Evolutionary conservation across 2,113 vertebrate species (phyloP).

Genomic region (Menura novaehollandiae): DNA sequence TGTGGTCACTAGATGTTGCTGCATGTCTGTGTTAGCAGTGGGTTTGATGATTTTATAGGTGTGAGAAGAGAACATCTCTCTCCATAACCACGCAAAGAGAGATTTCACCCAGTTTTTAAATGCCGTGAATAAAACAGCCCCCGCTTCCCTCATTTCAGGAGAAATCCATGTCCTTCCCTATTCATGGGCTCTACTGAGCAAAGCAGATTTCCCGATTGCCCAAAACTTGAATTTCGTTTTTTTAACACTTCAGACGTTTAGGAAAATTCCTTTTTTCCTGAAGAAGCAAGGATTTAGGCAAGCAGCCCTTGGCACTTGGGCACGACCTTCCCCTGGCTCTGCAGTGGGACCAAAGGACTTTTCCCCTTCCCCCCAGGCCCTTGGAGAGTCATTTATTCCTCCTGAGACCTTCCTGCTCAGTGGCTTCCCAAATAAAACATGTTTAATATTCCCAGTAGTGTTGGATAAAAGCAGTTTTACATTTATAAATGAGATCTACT

Average conservation of each 20-base stretch:
- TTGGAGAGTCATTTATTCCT: not conserved
- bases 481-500: not conserved
- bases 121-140: not conserved
- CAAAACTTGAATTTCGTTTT: not conserved
- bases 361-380: not conserved
- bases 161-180: not conserved
- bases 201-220: not conserved
- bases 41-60: rapidly evolving
- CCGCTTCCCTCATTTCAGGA: not conserved
- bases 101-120: not conserved
- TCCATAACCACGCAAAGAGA: not conserved
- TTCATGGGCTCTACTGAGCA: not conserved
- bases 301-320: not conserved
- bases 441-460: not conserved
- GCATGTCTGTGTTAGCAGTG: not conserved
- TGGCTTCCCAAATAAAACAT: not conserved
- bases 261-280: not conserved
- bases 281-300: not conserved
- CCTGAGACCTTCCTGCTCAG: not conserved
- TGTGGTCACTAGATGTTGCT: slow-evolving; percentile 69
- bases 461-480: not conserved
- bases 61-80: not conserved
- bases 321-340: not conserved
- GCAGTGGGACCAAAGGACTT: not conserved
- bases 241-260: not conserved